phyloP scores from a whole-genome alignment of 2,113 vertebrate species.

The Mormyrus iriodes region DNA sequence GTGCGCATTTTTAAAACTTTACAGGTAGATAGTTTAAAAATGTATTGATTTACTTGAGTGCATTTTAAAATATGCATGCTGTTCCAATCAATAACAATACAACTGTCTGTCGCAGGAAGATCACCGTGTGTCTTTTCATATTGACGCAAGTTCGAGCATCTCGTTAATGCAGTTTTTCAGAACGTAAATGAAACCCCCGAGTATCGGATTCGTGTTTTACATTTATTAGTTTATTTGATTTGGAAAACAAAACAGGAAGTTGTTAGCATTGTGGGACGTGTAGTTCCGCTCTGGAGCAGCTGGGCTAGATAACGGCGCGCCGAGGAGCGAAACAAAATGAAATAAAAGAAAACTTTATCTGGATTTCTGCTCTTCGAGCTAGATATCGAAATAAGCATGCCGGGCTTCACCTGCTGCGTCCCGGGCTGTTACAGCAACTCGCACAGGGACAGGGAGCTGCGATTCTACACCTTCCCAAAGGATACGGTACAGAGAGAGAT shows the following conservation, averaged over 20 bases:
- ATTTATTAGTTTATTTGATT: not conserved
- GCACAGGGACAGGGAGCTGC: slow-evolving; percentile 87
- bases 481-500: slow-evolving; percentile 79
- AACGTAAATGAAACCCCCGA: not conserved
- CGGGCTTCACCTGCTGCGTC: slow-evolving; percentile 75
- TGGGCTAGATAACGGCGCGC: slow-evolving; percentile 51
- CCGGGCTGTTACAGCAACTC: slow-evolving; percentile 78
- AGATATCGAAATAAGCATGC: slow-evolving; percentile 49
- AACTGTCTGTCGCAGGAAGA: not conserved
- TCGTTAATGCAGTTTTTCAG: not conserved
- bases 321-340: slow-evolving; percentile 62
- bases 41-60: not conserved
- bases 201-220: not conserved
- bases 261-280: slow-evolving; percentile 81
- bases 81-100: not conserved
- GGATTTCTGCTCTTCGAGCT: not conserved
- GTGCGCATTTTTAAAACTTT: not conserved
- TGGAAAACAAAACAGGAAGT: slow-evolving; percentile 64
- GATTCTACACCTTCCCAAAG: slow-evolving; percentile 96
- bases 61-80: not conserved
- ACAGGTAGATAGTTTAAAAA: not conserved
- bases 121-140: not conserved
- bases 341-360: slow-evolving; percentile 36
- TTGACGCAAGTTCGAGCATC: not conserved
- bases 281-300: slow-evolving; percentile 73